Base-by-base conservation (phyloP, 2,888 invertebrate genomes). In the Eupithecia centaureata region DNA sequence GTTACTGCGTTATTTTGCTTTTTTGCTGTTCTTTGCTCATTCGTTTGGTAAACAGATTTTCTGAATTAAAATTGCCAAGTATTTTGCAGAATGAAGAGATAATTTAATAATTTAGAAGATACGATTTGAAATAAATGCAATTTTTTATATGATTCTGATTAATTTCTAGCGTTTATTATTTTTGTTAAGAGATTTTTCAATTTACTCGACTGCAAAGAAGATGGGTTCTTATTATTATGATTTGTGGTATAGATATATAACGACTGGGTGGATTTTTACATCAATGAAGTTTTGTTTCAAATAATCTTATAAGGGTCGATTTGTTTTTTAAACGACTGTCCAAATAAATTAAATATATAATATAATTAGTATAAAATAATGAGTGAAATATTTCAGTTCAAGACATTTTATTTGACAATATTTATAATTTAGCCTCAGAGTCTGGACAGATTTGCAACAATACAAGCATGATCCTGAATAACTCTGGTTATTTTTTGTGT, bases 1-100 rank as follows among this genome's bases (percentile, higher is more conserved):
- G 70, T 70, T 73, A 73, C 63, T 66, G 59, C 42, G 70, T 56
- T 71, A 73, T 74, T 75, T 61, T 60, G 64, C 67, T 65, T 69
- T 73, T 66, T 59, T 28, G 61, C 51, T 57, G 64, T 56, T 67
- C 66, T 58, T 54, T 52, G 68, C 64, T 65, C 52, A 61, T 68
- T 61, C 61, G 52, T 27, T 59, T 59, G 64, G 68, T 64, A 68
- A 68, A 68, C 68, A 68, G 52, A 64, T 61, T 68, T 64, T 57
- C 15, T 15, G 61, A 68, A 64, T 64, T 68, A 61, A 68, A 68
- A 68, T 28, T 61, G 57, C 47, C 42, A 60, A 61, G 64, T 61
- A 51, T 61, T 52, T 64, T 57, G 54, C 10, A 18, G 28, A 30
- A 56, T 30, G 18, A 12, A 42, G 12, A 47, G 47, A 22, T 1